Conservation (phyloP, 2,113 vertebrate species). For the Chaetorhynchus papuensis region DNA sequence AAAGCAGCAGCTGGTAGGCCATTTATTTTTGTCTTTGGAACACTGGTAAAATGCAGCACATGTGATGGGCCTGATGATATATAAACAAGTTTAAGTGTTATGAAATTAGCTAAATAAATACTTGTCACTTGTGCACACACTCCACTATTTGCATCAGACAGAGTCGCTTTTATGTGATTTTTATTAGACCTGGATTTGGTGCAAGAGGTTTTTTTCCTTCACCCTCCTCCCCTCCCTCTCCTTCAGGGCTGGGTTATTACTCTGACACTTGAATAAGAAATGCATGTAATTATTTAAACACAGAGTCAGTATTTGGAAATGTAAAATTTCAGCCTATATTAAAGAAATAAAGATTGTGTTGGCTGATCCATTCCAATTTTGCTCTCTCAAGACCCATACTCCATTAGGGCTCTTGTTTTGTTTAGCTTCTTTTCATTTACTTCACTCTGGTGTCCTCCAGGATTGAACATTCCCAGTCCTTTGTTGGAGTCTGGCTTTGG, state of each 20-base stretch:
- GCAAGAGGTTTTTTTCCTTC: not conserved
- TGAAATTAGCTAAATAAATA: constrained; percentile 58
- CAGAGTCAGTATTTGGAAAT: not conserved
- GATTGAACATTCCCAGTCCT: not conserved
- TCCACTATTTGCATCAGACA: constrained; percentile 1
- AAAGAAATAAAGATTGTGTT: not conserved
- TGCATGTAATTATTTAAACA: not conserved
- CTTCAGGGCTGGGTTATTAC: not conserved
- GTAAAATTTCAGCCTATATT: not conserved
- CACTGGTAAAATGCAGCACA: constrained; percentile 67
- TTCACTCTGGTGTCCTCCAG: not conserved
- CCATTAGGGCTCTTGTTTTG: not conserved
- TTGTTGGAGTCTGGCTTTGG: not conserved
- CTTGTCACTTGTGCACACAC: constrained; percentile 38
- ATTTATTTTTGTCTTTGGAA: constrained; percentile 70
- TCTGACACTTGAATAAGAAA: not conserved
- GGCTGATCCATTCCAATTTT: not conserved
- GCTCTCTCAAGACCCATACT: not conserved
- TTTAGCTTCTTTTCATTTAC: not conserved
- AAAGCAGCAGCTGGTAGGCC: constrained; percentile 62
- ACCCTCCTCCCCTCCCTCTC: not conserved
- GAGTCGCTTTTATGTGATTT: not conserved
- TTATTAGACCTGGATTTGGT: constrained; percentile 18
- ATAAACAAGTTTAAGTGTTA: constrained; percentile 67
- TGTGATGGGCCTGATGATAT: constrained; percentile 66